These are phyloP conservation scores for Hybos culiciformis DNA, from an alignment of 2,888 invertebrate genomes.

Conservation along the genomic window DNA sequence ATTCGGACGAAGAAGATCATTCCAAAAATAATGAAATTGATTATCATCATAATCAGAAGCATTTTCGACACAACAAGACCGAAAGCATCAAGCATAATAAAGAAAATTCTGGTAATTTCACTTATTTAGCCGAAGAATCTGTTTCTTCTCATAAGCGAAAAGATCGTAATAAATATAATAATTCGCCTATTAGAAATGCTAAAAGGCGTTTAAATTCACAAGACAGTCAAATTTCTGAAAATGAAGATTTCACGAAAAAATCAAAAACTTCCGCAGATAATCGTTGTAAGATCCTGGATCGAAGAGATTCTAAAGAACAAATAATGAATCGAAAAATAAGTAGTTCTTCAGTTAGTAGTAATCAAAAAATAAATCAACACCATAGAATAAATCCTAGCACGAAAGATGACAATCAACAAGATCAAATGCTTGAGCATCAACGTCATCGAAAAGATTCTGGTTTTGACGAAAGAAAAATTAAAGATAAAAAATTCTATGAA, in stretches of 20 bases:
- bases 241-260: conserved; percentile 28
- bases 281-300: conserved; percentile 39
- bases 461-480: conserved; percentile 26
- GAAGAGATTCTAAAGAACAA: conserved; percentile 59
- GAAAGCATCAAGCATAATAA: conserved; percentile 24
- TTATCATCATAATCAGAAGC: no score
- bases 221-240: conserved; percentile 38
- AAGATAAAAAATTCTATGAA: conserved; percentile 20
- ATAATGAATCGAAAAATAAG: conserved; percentile 27
- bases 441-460: conserved; percentile 21
- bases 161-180: conserved; percentile 22
- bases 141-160: conserved; percentile 3
- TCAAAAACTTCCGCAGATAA: conserved; percentile 34
- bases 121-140: background rate
- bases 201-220: conserved; percentile 70
- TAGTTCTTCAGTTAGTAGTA: background rate
- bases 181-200: conserved; percentile 27
- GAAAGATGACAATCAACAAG: no score
- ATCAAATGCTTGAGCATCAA: conserved; percentile 15
- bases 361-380: background rate
- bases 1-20: conserved; percentile 5
- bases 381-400: conserved; percentile 1
- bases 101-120: conserved; percentile 19
- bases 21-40: background rate
- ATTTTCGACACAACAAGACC: no score